These are phyloP conservation scores for Poecilus cupreus DNA, from an alignment of 2,888 invertebrate genomes.

Conservation along the genomic window DNA sequence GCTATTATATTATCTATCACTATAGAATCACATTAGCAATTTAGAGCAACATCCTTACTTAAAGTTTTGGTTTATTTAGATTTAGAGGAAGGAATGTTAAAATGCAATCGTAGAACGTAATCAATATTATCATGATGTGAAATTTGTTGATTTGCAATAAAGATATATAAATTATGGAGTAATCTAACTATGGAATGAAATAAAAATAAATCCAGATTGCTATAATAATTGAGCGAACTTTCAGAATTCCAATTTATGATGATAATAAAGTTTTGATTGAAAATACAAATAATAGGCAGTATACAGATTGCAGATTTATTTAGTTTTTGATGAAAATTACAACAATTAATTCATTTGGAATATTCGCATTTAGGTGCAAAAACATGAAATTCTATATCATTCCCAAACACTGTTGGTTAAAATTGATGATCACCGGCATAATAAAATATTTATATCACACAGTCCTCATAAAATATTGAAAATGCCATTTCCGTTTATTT, in stretches of 20 bases:
- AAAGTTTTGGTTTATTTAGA: conserved; percentile 14
- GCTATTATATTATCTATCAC: not conserved
- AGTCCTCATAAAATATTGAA: not conserved
- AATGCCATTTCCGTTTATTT: not conserved
- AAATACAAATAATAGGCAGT: conserved; percentile 4
- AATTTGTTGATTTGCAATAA: conserved; percentile 16
- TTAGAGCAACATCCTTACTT: not conserved
- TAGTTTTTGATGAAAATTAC: conserved; percentile 21
- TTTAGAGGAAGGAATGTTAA: conserved; percentile 1
- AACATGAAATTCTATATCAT: not conserved
- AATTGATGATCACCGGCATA: not conserved
- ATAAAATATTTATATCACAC: not conserved
- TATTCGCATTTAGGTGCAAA: not conserved
- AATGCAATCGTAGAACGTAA: not conserved
- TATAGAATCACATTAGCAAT: not conserved
- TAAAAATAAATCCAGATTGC: conserved; percentile 37
- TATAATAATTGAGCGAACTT: conserved; percentile 19
- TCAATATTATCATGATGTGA: not conserved
- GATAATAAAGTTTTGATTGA: conserved; percentile 40
- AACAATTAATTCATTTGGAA: conserved; percentile 2
- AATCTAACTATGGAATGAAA: conserved; percentile 16
- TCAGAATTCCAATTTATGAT: conserved; percentile 37
- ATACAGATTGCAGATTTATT: conserved; percentile 18
- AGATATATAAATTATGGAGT: conserved; percentile 18
- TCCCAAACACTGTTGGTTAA: not conserved